phyloP scores from a whole-genome alignment of 2,113 vertebrate species.

The Cacatua alba region DNA sequence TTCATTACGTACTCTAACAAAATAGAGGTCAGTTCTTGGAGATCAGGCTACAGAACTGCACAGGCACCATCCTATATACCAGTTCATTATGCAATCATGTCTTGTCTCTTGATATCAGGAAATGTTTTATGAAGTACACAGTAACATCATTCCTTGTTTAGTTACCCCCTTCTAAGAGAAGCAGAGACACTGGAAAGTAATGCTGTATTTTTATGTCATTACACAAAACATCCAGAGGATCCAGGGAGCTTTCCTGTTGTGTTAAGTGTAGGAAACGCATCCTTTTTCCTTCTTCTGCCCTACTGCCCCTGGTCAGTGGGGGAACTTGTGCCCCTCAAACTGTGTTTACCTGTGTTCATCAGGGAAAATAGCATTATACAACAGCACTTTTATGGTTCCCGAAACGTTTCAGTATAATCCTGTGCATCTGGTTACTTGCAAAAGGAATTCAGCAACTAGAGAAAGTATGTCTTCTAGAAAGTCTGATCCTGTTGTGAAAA shows the following conservation, averaged over 20 bases:
- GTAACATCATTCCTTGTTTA: not conserved
- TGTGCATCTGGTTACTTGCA: not conserved
- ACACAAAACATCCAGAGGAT: not conserved
- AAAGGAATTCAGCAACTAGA: not conserved
- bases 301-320: not conserved
- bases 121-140: not conserved
- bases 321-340: not conserved
- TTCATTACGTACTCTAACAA: not conserved
- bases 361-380: not conserved
- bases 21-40: not conserved
- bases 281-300: not conserved
- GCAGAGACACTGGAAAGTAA: not conserved
- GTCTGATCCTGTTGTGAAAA: not conserved
- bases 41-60: not conserved
- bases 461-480: not conserved
- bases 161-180: not conserved
- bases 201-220: not conserved
- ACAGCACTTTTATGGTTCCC: not conserved
- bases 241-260: not conserved
- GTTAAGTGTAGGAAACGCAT: not conserved
- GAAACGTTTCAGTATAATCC: not conserved
- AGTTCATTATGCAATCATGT: not conserved
- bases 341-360: not conserved
- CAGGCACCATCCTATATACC: fast-evolving
- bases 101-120: not conserved